Conservation (phyloP, 2,888 invertebrate genomes). For the Leptopilina syphax region DNA sequence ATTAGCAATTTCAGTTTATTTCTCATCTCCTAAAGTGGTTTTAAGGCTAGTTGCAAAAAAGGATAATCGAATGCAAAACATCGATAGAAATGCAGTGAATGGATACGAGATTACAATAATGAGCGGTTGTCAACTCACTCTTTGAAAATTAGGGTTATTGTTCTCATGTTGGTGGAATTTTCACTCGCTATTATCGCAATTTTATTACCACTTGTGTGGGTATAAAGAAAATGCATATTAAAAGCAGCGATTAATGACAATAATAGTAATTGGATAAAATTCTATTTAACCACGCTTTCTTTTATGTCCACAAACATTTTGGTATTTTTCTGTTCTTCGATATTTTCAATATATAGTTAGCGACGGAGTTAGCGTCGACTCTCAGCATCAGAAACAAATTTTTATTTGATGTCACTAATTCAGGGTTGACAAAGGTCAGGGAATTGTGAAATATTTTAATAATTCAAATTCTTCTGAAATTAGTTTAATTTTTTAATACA, state of each 20-base stretch:
- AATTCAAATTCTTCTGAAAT: no score
- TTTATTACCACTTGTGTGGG: conserved; percentile 19
- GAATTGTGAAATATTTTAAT: no score
- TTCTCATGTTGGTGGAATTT: background rate
- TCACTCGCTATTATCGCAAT: background rate
- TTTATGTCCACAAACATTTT: no score
- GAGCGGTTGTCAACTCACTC: conserved; percentile 24
- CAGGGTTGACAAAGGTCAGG: no score
- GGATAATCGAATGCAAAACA: conserved; percentile 17
- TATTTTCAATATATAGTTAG: no score
- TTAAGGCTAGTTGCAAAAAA: background rate
- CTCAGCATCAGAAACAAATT: no score
- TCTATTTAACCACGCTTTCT: background rate
- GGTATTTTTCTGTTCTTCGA: no score
- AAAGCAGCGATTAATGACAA: background rate
- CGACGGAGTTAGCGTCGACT: no score
- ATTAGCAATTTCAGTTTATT: conserved; percentile 14
- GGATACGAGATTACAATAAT: conserved; percentile 28
- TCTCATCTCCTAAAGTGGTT: conserved; percentile 27
- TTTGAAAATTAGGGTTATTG: conserved; percentile 28
- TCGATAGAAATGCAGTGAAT: conserved; percentile 27
- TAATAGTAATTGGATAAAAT: conserved; percentile 1
- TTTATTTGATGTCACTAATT: no score
- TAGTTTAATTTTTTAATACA: no score
- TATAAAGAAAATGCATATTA: background rate